Conservation (phyloP, 2,888 invertebrate species). For the Drosophila cognata region DNA sequence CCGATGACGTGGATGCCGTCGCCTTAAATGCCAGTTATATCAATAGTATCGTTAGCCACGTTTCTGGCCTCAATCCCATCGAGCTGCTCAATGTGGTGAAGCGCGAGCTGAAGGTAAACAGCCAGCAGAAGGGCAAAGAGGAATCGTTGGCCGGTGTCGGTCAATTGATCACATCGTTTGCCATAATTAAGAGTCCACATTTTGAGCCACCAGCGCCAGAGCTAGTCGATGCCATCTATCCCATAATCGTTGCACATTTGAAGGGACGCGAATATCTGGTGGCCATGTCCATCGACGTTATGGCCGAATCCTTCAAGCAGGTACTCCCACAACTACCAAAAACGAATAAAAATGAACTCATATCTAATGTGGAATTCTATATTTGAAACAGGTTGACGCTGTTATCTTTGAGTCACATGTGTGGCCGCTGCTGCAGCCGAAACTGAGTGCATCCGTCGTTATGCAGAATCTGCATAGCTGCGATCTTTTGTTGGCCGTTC, state of each 20-base stretch:
- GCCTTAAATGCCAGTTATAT: constrained; percentile 35
- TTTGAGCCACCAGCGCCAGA: constrained; percentile 18
- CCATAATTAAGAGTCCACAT: constrained; percentile 37
- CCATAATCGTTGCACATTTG: constrained; percentile 43
- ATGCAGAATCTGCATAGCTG: constrained; percentile 23
- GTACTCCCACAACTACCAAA: constrained; percentile 13
- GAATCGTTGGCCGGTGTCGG: constrained; percentile 63
- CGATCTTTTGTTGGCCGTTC: constrained; percentile 51
- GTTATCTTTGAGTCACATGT: constrained; percentile 28
- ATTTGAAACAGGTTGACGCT: constrained; percentile 14
- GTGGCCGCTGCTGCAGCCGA: constrained; percentile 49
- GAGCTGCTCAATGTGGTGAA: constrained; percentile 42
- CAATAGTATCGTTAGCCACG: constrained; percentile 33
- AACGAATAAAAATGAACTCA: neutral
- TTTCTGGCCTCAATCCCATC: constrained; percentile 39
- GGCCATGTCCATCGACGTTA: constrained; percentile 35
- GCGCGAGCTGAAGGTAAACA: constrained; percentile 36
- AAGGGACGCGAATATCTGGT: constrained; percentile 61
- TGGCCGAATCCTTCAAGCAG: constrained; percentile 39
- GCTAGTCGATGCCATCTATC: constrained; percentile 37
- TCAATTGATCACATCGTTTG: constrained; percentile 43
- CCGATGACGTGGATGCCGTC: constrained; percentile 50
- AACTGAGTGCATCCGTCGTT: constrained; percentile 39
- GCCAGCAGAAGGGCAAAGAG: constrained; percentile 55
- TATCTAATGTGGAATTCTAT: neutral